Evolutionary conservation across 2,888 invertebrate genomes (phyloP).

Genomic region (Pachycephus smyrnensis): DNA sequence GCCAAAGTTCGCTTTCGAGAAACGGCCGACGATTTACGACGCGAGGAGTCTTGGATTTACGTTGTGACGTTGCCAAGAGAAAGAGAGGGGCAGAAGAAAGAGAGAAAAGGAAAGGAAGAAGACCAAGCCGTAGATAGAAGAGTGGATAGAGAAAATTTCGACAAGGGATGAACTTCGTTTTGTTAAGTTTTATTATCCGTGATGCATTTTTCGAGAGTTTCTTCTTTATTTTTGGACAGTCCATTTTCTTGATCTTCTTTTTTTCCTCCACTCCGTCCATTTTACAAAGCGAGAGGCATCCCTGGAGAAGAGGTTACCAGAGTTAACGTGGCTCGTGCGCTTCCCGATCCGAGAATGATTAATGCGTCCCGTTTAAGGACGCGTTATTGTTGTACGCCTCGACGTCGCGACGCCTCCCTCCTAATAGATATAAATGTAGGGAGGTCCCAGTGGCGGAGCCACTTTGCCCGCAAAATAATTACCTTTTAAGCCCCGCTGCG

Average conservation of each 20-base stretch:
- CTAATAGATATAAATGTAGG: conserved; percentile 55
- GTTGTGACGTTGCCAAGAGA: not conserved
- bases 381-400: conserved; percentile 40
- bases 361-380: conserved; percentile 38
- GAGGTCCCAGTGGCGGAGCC: not conserved
- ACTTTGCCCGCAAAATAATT: conserved; percentile 39
- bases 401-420: conserved; percentile 11
- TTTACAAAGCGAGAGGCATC: not conserved
- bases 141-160: not conserved
- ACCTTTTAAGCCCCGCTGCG: conserved; percentile 29
- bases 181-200: not conserved
- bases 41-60: not conserved
- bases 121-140: not conserved
- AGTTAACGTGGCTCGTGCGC: not conserved
- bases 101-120: not conserved
- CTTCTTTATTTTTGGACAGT: not conserved
- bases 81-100: not conserved
- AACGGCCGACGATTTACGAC: not conserved
- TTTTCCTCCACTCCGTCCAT: not conserved
- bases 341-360: conserved; percentile 39
- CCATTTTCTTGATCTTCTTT: not conserved
- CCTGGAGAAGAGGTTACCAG: no score
- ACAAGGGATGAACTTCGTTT: not conserved
- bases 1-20: not conserved
- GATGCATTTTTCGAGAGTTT: not conserved